Conservation (phyloP, 1,140 invertebrate species). For the Drosophila carrolli region DNA sequence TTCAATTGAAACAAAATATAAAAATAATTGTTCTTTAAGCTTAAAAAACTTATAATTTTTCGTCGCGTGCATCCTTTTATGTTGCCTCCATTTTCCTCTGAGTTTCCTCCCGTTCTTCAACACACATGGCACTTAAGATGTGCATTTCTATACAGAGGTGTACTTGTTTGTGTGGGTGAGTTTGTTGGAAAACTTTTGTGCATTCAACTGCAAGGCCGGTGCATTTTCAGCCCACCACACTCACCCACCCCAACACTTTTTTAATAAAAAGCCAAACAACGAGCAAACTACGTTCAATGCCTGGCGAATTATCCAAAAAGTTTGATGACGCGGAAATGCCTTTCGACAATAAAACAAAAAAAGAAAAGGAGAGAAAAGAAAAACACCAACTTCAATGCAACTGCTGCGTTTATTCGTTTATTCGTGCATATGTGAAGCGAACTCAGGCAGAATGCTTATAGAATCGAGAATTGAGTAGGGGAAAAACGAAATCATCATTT, state of each 20-base stretch:
- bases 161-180: conserved; percentile 19
- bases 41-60: no score
- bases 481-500: conserved; percentile 21
- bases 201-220: conserved; percentile 69
- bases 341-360: conserved; percentile 46
- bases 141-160: conserved; percentile 20
- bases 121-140: conserved; percentile 58
- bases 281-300: conserved; percentile 48
- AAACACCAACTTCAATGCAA: conserved; percentile 10
- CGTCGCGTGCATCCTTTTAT: background rate
- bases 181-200: conserved; percentile 59
- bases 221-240: conserved; percentile 30
- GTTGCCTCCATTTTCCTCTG: conserved; percentile 2
- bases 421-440: conserved; percentile 44
- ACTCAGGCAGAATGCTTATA: conserved; percentile 55
- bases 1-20: no score
- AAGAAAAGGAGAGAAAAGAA: conserved; percentile 13
- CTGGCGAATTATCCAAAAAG: conserved; percentile 67
- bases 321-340: conserved; percentile 70
- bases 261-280: conserved; percentile 67
- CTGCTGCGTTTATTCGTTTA: conserved; percentile 45
- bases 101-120: background rate
- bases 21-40: no score
- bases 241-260: conserved; percentile 29
- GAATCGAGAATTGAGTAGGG: conserved; percentile 20